Evolutionary conservation across 2,113 vertebrate species (phyloP).

Genomic region (Piaya cayana): DNA sequence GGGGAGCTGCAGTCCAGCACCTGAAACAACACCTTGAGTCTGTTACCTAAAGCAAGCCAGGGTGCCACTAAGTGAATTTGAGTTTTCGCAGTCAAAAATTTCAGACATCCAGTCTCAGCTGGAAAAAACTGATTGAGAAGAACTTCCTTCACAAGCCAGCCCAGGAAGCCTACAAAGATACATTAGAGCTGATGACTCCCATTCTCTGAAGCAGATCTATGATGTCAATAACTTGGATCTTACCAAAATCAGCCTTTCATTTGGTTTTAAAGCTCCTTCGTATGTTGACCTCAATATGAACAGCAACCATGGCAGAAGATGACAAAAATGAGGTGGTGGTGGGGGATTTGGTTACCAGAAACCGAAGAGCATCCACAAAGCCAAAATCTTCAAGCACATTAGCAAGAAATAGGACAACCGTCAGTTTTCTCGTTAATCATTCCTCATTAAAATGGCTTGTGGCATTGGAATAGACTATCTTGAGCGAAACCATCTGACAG

Average conservation of each 20-base stretch:
- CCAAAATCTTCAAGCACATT: slow-evolving; percentile 92
- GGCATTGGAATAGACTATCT: neutral
- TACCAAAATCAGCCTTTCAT: slow-evolving; percentile 89
- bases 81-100: too few relatives aligned
- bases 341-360: slow-evolving; percentile 96
- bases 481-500: neutral
- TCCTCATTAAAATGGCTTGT: neutral
- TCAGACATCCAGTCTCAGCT: too few relatives aligned
- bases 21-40: neutral
- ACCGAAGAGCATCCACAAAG: slow-evolving; percentile 83
- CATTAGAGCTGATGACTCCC: slow-evolving; percentile 94
- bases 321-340: slow-evolving; percentile 89
- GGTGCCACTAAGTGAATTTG: too few relatives aligned
- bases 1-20: neutral
- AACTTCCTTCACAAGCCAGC: slow-evolving; percentile 98
- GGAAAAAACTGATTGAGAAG: slow-evolving; percentile 98
- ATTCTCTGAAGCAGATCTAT: slow-evolving; percentile 98
- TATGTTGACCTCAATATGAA: slow-evolving; percentile 98
- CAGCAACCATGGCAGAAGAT: slow-evolving; percentile 83
- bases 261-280: slow-evolving; percentile 94
- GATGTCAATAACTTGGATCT: slow-evolving; percentile 91
- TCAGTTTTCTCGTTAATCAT: slow-evolving; percentile 89
- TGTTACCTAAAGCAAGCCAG: too few relatives aligned
- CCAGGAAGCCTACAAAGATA: slow-evolving; percentile 97
- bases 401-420: slow-evolving; percentile 83